Evolutionary conservation across 2,888 invertebrate genomes (phyloP).

Genomic region (Erannis defoliaria): DNA sequence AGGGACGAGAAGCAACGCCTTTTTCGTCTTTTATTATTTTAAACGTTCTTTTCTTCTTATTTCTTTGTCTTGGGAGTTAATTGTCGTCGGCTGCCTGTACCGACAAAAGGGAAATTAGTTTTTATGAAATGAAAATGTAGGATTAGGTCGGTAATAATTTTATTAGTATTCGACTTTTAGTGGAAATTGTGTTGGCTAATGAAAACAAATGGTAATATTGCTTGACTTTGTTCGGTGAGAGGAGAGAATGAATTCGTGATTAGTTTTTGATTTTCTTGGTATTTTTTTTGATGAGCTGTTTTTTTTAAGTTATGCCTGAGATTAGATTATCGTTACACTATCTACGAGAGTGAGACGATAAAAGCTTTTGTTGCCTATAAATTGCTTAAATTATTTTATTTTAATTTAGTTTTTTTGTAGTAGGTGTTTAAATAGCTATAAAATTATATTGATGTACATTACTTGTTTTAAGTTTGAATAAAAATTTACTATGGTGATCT

Average conservation of each 20-base stretch:
- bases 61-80: slow-evolving; percentile 23
- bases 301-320: not conserved
- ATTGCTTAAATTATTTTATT: no score
- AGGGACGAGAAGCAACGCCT: slow-evolving; percentile 11
- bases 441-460: no score
- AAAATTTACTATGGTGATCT: no score
- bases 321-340: no score
- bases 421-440: no score
- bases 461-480: no score
- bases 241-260: not conserved
- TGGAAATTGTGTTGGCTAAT: slow-evolving; percentile 13
- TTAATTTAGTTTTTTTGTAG: no score
- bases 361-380: no score
- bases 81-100: slow-evolving; percentile 25
- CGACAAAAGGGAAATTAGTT: slow-evolving; percentile 28
- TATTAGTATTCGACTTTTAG: slow-evolving; percentile 21
- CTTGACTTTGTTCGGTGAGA: slow-evolving; percentile 2
- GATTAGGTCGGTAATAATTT: slow-evolving; percentile 20
- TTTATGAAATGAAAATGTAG: slow-evolving; percentile 25
- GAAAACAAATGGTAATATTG: slow-evolving; percentile 11
- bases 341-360: no score
- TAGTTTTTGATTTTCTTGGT: not conserved
- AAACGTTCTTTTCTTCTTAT: slow-evolving; percentile 18
- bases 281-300: not conserved
- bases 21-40: slow-evolving; percentile 20